Evolutionary conservation across 2,113 vertebrate genomes (phyloP).

Genomic region (Verasper variegatus): DNA sequence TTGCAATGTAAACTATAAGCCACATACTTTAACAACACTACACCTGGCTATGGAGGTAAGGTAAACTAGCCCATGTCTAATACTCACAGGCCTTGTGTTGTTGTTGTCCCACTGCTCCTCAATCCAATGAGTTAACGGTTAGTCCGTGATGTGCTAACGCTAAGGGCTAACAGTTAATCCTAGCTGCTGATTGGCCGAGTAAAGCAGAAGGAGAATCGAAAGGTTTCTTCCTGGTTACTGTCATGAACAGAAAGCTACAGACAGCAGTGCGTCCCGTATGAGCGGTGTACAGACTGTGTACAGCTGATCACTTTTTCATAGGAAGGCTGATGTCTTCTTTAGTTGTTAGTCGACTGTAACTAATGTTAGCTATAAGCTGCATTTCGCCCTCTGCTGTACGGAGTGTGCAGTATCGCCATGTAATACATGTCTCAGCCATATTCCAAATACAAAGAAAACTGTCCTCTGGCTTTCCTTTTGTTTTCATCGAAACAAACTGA

Average conservation of each 20-base stretch:
- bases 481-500: too few relatives aligned
- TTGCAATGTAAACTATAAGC: neutral
- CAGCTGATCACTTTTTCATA: neutral
- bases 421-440: too few relatives aligned
- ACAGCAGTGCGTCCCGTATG: too few relatives aligned
- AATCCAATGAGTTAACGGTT: neutral
- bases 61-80: rapidly evolving
- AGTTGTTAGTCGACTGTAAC: too few relatives aligned
- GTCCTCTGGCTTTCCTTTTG: too few relatives aligned
- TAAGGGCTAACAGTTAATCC: neutral
- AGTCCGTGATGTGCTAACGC: neutral
- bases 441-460: too few relatives aligned
- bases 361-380: too few relatives aligned
- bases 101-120: neutral
- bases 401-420: neutral
- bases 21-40: too few relatives aligned
- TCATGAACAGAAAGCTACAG: neutral
- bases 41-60: neutral
- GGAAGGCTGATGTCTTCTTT: too few relatives aligned
- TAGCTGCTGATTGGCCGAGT: too few relatives aligned
- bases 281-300: neutral
- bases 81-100: constrained; percentile 21
- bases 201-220: neutral
- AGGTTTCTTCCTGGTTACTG: neutral
- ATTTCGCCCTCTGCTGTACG: neutral